Conservation (phyloP, 1,140 invertebrate species). For the Uloborus diversus region DNA sequence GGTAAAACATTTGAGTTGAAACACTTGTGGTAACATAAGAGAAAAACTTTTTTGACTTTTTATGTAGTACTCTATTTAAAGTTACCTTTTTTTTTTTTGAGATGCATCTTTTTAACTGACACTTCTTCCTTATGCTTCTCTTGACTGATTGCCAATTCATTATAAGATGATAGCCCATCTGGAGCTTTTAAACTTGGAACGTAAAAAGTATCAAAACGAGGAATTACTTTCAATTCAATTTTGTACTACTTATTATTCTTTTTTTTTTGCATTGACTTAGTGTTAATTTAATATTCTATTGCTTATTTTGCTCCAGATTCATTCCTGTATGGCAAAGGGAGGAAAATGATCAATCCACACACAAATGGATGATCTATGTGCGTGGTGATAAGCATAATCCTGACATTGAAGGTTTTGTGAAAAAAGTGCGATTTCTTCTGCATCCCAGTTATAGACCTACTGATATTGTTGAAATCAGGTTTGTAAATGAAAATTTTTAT, state of each 20-base stretch:
- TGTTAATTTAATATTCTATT: neutral
- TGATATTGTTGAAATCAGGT: conserved; percentile 82
- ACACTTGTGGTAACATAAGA: too few species aligned
- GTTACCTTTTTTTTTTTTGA: too few species aligned
- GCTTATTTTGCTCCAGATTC: conserved; percentile 63
- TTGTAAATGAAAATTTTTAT: conserved; percentile 60
- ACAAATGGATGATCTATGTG: conserved; percentile 91
- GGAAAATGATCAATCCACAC: conserved; percentile 74
- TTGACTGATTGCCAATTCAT: too few species aligned
- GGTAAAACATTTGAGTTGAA: too few species aligned
- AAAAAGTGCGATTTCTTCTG: conserved; percentile 81
- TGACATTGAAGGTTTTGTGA: conserved; percentile 73
- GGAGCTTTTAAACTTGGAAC: too few species aligned
- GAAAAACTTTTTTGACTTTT: too few species aligned
- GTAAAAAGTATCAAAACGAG: too few species aligned
- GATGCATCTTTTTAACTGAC: too few species aligned
- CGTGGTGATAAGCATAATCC: conserved; percentile 73
- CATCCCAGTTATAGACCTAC: conserved; percentile 89
- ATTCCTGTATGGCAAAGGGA: conserved; percentile 74
- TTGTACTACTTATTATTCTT: neutral
- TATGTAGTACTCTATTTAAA: too few species aligned
- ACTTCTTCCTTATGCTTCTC: too few species aligned
- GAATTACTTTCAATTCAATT: too few species aligned
- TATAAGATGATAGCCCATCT: too few species aligned
- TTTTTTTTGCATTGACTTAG: neutral